Evolutionary conservation across 2,113 vertebrate genomes (phyloP), one percentile per base, ranked within the genome.

Genomic region (Corydoras sp.): DNA sequence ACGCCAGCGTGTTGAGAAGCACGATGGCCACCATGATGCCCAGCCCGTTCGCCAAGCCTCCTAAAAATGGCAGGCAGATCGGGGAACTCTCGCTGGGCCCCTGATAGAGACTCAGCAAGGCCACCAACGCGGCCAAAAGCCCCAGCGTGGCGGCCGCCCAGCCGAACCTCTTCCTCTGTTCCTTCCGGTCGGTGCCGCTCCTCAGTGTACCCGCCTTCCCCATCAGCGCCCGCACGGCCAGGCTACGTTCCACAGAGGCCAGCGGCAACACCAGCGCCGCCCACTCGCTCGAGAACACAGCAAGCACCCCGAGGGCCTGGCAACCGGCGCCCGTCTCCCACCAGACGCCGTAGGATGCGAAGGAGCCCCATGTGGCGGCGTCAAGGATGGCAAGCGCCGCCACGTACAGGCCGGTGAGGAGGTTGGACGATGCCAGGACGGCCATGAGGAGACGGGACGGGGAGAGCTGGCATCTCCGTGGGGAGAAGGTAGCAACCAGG

Each of bases 321-420:
- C 97, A 99, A 48, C 95, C 95, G 0, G 83, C 90, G 63, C 97
- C 94, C 5, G 90, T 94, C 85, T 99, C 97, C 97, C 97, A 99
- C 93, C 93, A 93, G 74, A 96, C 90, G 4, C 97, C 97, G 61
- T 94, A 98, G 72, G 94, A 91, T 0, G 94, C 91, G 53, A 99
- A 99, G 65, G 91, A 88, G 76, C 97, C 95, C 95, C 95, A 99
- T 32, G 96, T 96, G 55, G 92, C 88, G 0, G 90, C 86, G 74
- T 99, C 97, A 71, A 98, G 85, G 65, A 91, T 89, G 3, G 91
- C 93, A 83, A 99, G 87, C 79, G 92, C 91, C 11, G 92, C 91
- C 0, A 95, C 93, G 24, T 99, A 98, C 65, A 94, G 56, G 58
- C 94, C 95, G 49, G 93, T 98, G 63, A 98, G 85, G 77, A 98